phyloP scores from a whole-genome alignment of 2,797 vertebrate species.

The Sebastiscus tertius region DNA sequence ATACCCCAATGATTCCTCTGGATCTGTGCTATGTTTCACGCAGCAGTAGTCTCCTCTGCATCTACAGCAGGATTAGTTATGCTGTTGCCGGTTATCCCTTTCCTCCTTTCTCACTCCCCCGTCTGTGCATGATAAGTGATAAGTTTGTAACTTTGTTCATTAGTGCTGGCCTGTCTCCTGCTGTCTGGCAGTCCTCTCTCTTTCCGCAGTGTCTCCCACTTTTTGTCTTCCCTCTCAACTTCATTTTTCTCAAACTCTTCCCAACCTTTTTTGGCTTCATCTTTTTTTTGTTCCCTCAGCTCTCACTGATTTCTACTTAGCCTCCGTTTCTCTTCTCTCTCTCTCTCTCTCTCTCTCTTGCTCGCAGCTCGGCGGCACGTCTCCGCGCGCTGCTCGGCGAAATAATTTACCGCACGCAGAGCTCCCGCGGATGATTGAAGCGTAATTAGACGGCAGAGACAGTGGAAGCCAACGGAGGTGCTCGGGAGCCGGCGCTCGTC shows the following conservation, averaged over 20 bases:
- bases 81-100: constrained; percentile 21
- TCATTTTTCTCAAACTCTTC: constrained; percentile 30
- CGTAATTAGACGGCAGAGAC: constrained; percentile 87
- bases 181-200: constrained; percentile 16
- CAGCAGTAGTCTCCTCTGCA: constrained; percentile 28
- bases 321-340: constrained; percentile 33
- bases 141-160: constrained; percentile 78
- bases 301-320: constrained; percentile 51
- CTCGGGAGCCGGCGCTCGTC: constrained; percentile 68
- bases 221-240: constrained; percentile 18
- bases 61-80: constrained; percentile 29
- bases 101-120: constrained; percentile 21
- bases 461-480: constrained; percentile 78
- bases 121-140: constrained; percentile 54
- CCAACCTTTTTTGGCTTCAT: constrained; percentile 14
- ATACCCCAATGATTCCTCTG: constrained; percentile 19
- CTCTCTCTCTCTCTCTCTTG: constrained; percentile 35
- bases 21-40: constrained; percentile 15
- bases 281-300: constrained; percentile 8
- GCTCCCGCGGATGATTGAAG: constrained; percentile 84
- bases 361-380: constrained; percentile 71
- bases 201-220: constrained; percentile 14
- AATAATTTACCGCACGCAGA: constrained; percentile 84
- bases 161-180: constrained; percentile 64
- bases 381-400: constrained; percentile 62